These are phyloP conservation scores for Cryptomyrus ogoouensis DNA, from an alignment of 2,113 vertebrate species.

Conservation along the genomic window DNA sequence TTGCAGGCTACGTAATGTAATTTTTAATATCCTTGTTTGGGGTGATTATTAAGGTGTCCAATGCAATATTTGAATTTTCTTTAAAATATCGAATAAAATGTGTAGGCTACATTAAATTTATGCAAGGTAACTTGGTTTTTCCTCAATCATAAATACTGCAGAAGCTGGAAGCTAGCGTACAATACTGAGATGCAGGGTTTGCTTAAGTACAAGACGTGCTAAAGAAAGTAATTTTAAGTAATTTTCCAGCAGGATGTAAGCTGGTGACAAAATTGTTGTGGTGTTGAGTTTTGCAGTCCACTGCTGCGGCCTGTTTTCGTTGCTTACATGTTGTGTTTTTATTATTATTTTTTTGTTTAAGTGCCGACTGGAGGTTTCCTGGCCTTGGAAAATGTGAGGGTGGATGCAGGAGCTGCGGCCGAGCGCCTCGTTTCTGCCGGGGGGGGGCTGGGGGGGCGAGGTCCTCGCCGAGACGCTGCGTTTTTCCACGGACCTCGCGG, in stretches of 20 bases:
- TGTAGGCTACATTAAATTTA: background rate
- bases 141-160: background rate
- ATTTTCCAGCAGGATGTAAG: background rate
- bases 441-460: conserved; percentile 58
- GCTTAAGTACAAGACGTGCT: background rate
- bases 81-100: background rate
- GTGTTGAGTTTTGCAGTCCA: background rate
- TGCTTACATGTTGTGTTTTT: background rate
- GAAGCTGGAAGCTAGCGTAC: background rate
- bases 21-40: background rate
- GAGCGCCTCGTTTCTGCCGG: conserved; percentile 65
- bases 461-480: conserved; percentile 60
- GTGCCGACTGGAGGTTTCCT: conserved; percentile 34
- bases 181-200: background rate
- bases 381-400: conserved; percentile 64
- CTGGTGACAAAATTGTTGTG: background rate
- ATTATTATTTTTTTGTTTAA: background rate
- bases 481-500: conserved; percentile 68
- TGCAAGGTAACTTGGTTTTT: background rate
- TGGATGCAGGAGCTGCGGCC: conserved; percentile 62
- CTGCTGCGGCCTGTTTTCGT: background rate
- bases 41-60: background rate
- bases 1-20: background rate
- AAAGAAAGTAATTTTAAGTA: background rate
- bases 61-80: background rate